Evolutionary conservation across 2,888 invertebrate genomes (phyloP), one percentile per base, ranked within the genome.

Genomic region (Ctenicera cuprea): DNA sequence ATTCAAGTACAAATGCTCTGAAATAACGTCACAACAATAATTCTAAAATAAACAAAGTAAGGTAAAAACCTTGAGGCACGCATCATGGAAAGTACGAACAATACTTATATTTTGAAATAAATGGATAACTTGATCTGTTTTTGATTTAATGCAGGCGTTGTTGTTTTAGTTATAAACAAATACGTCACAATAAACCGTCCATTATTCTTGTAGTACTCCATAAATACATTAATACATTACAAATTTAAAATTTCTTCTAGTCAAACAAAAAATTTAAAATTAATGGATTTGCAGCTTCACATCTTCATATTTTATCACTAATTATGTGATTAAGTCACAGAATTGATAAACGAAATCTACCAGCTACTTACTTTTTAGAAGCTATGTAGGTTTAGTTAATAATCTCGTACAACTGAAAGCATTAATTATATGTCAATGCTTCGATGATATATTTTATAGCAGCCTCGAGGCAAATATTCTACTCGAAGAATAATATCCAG

Each of bases 371-470:
- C 26, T 26, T 52, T 22, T 52, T 22, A 30, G n/a, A 18, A 52
- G 12, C 52, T 22, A 7, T 52, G 59, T 30, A 38, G 20, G 38
- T 59, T 59, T 59, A 59, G 59, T 20, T 59, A 37, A 59, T 20
- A 59, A 59, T 59, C 30, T 14, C 12, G 33, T 30, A 18, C 59
- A 11, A 30, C 16, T 30, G 52, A 52, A 59, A 37, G 20, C 59
- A 59, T 59, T 59, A 59, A 59, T 38, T 59, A 57, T 7, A 59
- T 33, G 33, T 57, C 33, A 38, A 59, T 38, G 59, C 38, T 59
- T 41, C 20, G 38, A 59, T 59, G 59, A 59, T 38, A 38, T 33
- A 38, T 59, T 37, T 59, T 59, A 59, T 38, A n/a, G 38, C 11
- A n/a, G 12, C 59, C 38, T n/a, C 9, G 7, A 20, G 59, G 59